Evolutionary conservation across 2,888 invertebrate species (phyloP), one percentile per base, ranked within the genome.

Genomic region (Phasia obesa): DNA sequence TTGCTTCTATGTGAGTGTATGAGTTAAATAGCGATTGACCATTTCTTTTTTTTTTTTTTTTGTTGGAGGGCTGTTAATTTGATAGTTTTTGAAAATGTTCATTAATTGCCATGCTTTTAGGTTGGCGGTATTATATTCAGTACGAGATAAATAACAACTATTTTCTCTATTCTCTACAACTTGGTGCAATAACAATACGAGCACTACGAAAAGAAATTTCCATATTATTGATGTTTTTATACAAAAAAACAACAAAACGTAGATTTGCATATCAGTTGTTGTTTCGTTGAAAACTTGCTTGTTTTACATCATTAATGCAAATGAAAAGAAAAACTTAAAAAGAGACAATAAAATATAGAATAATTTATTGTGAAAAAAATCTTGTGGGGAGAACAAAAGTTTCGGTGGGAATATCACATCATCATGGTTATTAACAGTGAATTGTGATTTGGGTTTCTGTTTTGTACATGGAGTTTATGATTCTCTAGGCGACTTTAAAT

Each of bases 241-340:
- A 57, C 15, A 55, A 6, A 57, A 4, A 31, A n/a, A n/a, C n/a
- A n/a, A 64, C 9, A 51, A 23, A n/a, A 49, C 60, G 17, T 17
- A 59, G 71, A 77, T 82, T 82, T 77, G 73, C 81, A 82, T 82
- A 82, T 64, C 70, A 70, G 70, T 77, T 77, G 76, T 69, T 69
- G 53, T n/a, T 55, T 23, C 25, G 59, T 15, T 55, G 62, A n/a
- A 71, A 71, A 35, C 64, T 49, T 49, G 70, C 9, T 21, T 44
- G 19, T 44, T 71, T 57, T 71, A 74, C 69, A 71, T 81, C 69
- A 75, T 74, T 83, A 78, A 65, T 75, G 70, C 60, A 77, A 73
- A 77, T 70, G 57, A 78, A 49, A 78, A 70, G 44, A 69, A 82
- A 78, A 69, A 42, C 13, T 21, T 49, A 17, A 47, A 47, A 62